Evolutionary conservation across 2,888 invertebrate species (phyloP).

Genomic region (Polydrusus cervinus): DNA sequence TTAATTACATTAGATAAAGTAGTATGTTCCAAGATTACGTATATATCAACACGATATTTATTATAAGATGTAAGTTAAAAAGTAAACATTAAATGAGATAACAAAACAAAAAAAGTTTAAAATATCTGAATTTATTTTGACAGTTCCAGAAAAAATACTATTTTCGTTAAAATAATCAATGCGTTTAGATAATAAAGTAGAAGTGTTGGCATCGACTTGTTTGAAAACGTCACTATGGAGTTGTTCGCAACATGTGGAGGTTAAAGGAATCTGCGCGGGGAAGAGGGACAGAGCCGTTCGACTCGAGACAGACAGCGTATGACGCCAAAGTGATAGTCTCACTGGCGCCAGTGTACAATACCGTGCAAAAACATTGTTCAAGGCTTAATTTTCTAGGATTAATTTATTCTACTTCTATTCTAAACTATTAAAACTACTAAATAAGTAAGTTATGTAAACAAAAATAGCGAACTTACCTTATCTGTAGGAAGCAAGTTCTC

Average conservation of each 20-base stretch:
- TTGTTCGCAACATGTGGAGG: constrained; percentile 60
- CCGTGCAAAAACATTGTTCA: constrained; percentile 68
- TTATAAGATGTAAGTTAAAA: constrained; percentile 7
- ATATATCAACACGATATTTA: constrained; percentile 14
- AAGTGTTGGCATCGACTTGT: constrained; percentile 44
- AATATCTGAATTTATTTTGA: constrained; percentile 8
- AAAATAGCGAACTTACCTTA: constrained; percentile 58
- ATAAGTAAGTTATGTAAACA: constrained; percentile 35
- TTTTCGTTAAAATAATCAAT: constrained; percentile 33
- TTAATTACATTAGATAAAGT: constrained; percentile 1
- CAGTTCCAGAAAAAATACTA: constrained; percentile 28
- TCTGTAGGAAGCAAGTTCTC: constrained; percentile 58
- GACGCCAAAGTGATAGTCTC: constrained; percentile 72
- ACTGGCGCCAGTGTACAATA: constrained; percentile 71
- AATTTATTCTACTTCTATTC: constrained; percentile 26
- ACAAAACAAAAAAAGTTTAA: constrained; percentile 12
- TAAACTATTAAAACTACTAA: background rate
- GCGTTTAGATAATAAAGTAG: constrained; percentile 42
- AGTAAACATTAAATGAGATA: constrained; percentile 27
- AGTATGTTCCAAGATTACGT: background rate
- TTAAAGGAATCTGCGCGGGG: constrained; percentile 65
- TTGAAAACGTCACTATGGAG: constrained; percentile 38
- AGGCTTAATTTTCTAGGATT: constrained; percentile 48
- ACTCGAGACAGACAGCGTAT: constrained; percentile 68
- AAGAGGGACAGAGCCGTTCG: constrained; percentile 63